phyloP scores from a whole-genome alignment of 2,888 invertebrate genomes.

The Cacoxenus indagator region DNA sequence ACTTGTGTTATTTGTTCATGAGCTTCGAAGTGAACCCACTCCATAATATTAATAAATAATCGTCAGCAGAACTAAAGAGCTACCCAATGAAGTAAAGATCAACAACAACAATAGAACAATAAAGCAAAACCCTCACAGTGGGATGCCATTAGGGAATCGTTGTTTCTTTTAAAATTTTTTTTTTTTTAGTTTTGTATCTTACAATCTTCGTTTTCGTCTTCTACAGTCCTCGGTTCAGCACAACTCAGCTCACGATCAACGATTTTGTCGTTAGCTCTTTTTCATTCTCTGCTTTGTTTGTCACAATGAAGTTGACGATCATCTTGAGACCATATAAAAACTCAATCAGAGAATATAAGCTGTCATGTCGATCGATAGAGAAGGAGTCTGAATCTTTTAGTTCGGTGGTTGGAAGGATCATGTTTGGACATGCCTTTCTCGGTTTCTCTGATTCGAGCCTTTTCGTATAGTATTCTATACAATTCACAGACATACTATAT shows the following conservation, averaged over 20 bases:
- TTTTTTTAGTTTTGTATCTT: not conserved
- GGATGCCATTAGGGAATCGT: conserved; percentile 33
- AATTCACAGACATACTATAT: no score
- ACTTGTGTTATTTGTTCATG: conserved; percentile 23
- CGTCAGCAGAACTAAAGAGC: conserved; percentile 26
- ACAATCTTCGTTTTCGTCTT: not conserved
- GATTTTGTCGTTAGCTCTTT: conserved; percentile 12
- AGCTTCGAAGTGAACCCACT: conserved; percentile 22
- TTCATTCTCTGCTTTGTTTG: conserved; percentile 47
- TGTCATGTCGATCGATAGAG: conserved; percentile 16
- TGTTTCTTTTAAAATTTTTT: not conserved
- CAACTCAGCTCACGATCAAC: conserved; percentile 20
- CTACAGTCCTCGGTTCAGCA: no score
- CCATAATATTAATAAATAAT: conserved; percentile 23
- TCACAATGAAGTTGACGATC: conserved; percentile 51
- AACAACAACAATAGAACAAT: conserved; percentile 14
- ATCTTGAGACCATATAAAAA: conserved; percentile 44
- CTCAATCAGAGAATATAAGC: conserved; percentile 49
- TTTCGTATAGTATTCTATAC: conserved; percentile 38
- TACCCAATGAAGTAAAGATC: not conserved
- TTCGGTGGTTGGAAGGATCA: conserved; percentile 19
- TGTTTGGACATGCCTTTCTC: conserved; percentile 47
- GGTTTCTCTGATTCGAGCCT: conserved; percentile 45
- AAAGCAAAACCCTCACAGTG: conserved; percentile 47
- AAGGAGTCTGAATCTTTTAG: not conserved